Evolutionary conservation across 1,140 invertebrate genomes (phyloP), one percentile per base, ranked within the genome.

Genomic region (Pogonognathellus flavescens): DNA sequence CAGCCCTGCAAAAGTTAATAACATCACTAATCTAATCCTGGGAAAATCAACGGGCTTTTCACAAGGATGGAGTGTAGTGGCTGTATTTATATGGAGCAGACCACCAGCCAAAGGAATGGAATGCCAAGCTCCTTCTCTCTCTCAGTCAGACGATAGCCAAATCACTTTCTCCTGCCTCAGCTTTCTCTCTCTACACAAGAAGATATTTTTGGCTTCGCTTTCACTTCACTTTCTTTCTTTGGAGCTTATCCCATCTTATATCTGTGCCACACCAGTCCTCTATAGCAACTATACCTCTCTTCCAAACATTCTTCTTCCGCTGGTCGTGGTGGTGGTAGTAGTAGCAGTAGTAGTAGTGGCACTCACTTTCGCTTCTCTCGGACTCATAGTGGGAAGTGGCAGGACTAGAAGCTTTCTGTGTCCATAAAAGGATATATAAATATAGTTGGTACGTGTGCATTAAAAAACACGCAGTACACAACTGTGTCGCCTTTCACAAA

Each of bases 1-100:
- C 31, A 76, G 41, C 41, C 31, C 31, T 41, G 70, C 70, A 76
- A 76, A 41, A 76, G 70, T 76, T 76, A 76, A 76, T 76, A 76
- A 76, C 70, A 76, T 76, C 70, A 76, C 70, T 76, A 76, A 76
- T 76, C 70, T 76, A 76, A 76, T 76, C 70, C 70, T 76, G 70
- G 70, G 70, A 76, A 76, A 76, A 76, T 76, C 70, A 76, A 76
- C 31, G 70, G 70, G 31, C 41, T 76, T 76, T 76, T 76, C 31
- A 31, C 11, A 7, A 31, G 18, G 59, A 9, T 9, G 59, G 20
- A 20, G 25, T 14, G 20, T 25, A 20, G 25, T 25, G 62, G 20
- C 62, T 66, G 62, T 25, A 20, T 22, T 25, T 13, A 11, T 22
- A 62, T 25, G 20, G 25, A 20, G 6, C 59, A 60, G 22, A 60